Base-by-base conservation (phyloP, 2,888 invertebrate genomes). In the Aphrophora alni region DNA sequence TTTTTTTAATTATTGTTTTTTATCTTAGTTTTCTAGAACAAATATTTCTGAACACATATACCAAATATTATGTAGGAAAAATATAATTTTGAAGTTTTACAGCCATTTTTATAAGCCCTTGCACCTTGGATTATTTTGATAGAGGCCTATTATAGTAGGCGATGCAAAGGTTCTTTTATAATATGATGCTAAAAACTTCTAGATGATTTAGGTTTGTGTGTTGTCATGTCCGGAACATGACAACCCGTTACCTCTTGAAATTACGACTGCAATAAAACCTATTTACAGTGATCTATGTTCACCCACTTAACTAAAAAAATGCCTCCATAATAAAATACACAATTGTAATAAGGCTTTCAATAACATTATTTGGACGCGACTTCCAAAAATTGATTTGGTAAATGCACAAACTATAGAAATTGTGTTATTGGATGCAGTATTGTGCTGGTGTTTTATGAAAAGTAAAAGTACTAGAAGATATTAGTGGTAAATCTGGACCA, bases 261-360 rank as follows among this genome's bases (percentile, higher is more conserved):
- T 76, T 38, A 59, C 51, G 76, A 27, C 51, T 27, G 76, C 51
- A 38, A 76, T 76, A 76, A 51, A 76, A 17, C 68, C 76, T n/a
- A 76, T 68, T 68, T 76, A 59, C 68, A 8, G 12, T n/a, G 76
- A 68, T 28, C 14, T 76, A 68, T 76, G 76, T 68, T n/a, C 76
- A 17, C 76, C 76, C 17, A 17, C 26, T 59, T 24, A 51, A n/a
- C 51, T 68, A 51, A 76, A 76, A 25, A 76, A 76, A n/a, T 76
- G 51, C 28, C 76, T 76, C 14, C 76, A 76, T 76, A 68, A 33
- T 24, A 51, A 75, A 51, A 75, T 28, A 25, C 76, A 76, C 17
- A 76, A 76, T 27, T 76, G 76, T 24, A 76, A 76, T 68, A 51
- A 76, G 33, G 76, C 76, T 1, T 76, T 76, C 28, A 76, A 76